Evolutionary conservation across 2,113 vertebrate genomes (phyloP).

Genomic region (Ariopsis seemanni): DNA sequence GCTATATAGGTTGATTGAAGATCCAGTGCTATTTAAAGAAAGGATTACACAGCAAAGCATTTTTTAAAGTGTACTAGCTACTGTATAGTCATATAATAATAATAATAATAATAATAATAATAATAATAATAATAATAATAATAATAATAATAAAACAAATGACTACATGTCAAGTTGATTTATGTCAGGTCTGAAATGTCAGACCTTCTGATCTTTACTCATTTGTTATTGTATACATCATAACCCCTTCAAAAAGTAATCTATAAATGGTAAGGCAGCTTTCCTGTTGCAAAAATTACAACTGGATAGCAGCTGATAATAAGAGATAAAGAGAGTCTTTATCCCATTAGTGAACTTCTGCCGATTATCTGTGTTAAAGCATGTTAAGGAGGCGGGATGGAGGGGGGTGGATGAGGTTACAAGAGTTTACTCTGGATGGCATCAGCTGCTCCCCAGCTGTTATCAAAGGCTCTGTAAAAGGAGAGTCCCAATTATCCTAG

Average conservation of each 20-base stretch:
- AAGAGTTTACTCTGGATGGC: conserved; percentile 48
- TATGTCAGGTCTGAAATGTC: neutral
- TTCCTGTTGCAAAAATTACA: conserved; percentile 1
- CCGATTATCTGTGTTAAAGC: conserved; percentile 39
- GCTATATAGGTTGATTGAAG: neutral
- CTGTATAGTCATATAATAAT: neutral
- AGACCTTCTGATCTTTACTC: neutral
- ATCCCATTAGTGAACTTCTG: conserved; percentile 36
- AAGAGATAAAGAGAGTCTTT: conserved; percentile 23
- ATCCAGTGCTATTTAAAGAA: neutral
- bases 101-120: neutral
- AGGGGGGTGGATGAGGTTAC: conserved; percentile 1
- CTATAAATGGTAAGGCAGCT: neutral
- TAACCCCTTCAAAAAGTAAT: conserved; percentile 13
- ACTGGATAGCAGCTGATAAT: conserved; percentile 13
- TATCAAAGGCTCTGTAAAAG: conserved; percentile 55
- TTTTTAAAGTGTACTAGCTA: neutral
- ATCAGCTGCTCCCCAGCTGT: conserved; percentile 71
- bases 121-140: no score
- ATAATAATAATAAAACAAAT: neutral
- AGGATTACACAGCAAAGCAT: neutral
- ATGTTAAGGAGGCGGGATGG: conserved; percentile 45
- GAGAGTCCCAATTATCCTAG: conserved; percentile 68
- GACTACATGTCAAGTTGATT: neutral
- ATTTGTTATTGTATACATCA: neutral